phyloP scores from a whole-genome alignment of 2,888 invertebrate genomes.

The Tenthredo mesomela region DNA sequence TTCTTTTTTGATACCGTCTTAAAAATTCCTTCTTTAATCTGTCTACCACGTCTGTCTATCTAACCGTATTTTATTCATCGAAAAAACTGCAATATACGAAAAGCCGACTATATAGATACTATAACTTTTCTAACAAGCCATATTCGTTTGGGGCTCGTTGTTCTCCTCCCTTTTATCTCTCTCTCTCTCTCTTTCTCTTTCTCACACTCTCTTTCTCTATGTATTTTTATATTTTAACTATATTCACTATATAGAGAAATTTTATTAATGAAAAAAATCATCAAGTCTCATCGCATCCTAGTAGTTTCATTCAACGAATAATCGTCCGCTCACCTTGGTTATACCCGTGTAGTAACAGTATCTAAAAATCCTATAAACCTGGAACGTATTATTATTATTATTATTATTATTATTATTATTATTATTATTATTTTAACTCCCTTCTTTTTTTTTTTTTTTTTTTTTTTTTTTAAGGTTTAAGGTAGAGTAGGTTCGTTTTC shows the following conservation, averaged over 20 bases:
- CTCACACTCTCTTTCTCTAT: background rate
- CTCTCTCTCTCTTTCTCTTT: no score
- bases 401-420: no score
- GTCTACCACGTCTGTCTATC: background rate
- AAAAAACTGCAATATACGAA: background rate
- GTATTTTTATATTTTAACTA: background rate
- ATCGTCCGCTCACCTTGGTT: background rate
- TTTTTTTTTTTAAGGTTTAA: slow-evolving; percentile 6
- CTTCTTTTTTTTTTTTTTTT: background rate
- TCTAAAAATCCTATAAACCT: background rate
- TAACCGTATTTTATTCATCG: background rate
- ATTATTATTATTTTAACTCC: background rate
- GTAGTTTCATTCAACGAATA: background rate
- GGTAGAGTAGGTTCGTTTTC: slow-evolving; percentile 26
- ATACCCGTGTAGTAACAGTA: background rate
- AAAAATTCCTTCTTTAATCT: background rate
- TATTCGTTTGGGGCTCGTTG: background rate
- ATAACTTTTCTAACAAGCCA: background rate
- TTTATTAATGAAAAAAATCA: background rate
- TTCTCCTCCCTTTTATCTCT: background rate
- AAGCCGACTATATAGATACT: background rate
- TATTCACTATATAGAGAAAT: background rate
- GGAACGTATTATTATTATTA: background rate
- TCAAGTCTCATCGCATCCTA: background rate
- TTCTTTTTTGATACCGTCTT: background rate